phyloP scores from a whole-genome alignment of 2,888 invertebrate genomes.

The Copidosoma aretas region DNA sequence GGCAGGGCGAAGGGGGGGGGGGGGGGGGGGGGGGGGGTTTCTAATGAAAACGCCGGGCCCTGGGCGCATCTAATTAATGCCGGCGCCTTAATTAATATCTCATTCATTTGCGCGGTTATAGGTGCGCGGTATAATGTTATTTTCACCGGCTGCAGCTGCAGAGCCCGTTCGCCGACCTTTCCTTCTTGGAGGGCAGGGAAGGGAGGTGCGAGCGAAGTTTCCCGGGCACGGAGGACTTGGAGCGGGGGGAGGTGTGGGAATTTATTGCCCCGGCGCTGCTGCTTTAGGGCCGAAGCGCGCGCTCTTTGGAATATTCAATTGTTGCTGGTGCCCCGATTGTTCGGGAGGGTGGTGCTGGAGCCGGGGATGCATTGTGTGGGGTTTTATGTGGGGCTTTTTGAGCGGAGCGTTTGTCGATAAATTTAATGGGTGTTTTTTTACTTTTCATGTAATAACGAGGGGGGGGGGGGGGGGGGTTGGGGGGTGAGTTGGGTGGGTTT shows the following conservation, averaged over 20 bases:
- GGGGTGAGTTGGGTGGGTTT: too few relatives aligned
- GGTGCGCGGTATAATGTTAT: constrained; percentile 16
- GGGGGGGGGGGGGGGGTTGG: too few relatives aligned
- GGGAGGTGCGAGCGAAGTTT: background rate
- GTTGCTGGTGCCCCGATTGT: background rate
- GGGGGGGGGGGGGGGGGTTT: background rate
- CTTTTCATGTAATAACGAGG: too few relatives aligned
- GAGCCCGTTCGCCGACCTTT: too few relatives aligned
- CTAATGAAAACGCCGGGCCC: constrained; percentile 32
- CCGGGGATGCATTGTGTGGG: too few relatives aligned
- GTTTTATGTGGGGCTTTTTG: too few relatives aligned
- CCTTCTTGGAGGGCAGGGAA: background rate
- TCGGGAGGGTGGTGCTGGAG: background rate
- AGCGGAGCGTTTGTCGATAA: too few relatives aligned
- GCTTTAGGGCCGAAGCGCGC: background rate
- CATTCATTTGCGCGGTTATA: constrained; percentile 34
- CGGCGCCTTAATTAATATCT: constrained; percentile 39
- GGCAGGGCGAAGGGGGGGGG: background rate
- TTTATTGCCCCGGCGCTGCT: constrained; percentile 11
- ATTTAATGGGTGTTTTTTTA: too few relatives aligned
- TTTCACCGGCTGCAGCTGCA: background rate
- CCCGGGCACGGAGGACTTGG: background rate
- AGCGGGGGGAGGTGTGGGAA: background rate
- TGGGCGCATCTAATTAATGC: constrained; percentile 38
- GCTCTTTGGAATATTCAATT: background rate